Percentiles rank a stretch among this genome's conserved stretches.
Conservation (phyloP, 2,113 vertebrate genomes). For the Mesembrinibis cayennensis region DNA sequence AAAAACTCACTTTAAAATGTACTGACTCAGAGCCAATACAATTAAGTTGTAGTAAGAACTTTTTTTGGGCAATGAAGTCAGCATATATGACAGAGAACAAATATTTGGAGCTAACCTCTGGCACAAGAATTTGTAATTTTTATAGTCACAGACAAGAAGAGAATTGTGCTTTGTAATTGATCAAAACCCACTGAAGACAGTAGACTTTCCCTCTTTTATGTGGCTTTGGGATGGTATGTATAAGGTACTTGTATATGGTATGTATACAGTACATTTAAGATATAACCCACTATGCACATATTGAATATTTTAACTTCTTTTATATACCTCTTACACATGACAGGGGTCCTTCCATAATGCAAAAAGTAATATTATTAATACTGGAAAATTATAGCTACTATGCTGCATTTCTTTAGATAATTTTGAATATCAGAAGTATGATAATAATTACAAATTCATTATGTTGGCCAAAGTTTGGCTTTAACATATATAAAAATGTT, state of each 20-base stretch:
- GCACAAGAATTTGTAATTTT: neutral
- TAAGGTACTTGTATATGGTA: neutral
- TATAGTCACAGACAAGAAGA: neutral
- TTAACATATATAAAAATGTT: neutral
- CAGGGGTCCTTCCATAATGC: neutral
- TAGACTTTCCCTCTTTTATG: neutral
- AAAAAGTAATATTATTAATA: neutral
- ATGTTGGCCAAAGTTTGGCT: neutral
- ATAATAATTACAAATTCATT: neutral
- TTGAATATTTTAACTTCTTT: neutral
- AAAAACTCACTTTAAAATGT: neutral
- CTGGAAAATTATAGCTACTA: neutral
- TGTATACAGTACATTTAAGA: neutral
- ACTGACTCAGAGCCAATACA: neutral
- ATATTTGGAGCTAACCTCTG: neutral
- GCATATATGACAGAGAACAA: neutral
- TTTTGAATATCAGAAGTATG: neutral
- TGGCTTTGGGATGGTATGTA: neutral
- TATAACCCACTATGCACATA: neutral
- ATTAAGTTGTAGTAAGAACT: neutral
- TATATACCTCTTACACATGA: neutral
- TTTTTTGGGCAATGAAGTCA: rapidly evolving
- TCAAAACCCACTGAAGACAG: neutral
- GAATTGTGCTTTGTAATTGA: neutral
- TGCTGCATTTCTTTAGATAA: neutral